Base-by-base conservation (phyloP, 2,888 invertebrate genomes). In the Eupithecia centaureata region DNA sequence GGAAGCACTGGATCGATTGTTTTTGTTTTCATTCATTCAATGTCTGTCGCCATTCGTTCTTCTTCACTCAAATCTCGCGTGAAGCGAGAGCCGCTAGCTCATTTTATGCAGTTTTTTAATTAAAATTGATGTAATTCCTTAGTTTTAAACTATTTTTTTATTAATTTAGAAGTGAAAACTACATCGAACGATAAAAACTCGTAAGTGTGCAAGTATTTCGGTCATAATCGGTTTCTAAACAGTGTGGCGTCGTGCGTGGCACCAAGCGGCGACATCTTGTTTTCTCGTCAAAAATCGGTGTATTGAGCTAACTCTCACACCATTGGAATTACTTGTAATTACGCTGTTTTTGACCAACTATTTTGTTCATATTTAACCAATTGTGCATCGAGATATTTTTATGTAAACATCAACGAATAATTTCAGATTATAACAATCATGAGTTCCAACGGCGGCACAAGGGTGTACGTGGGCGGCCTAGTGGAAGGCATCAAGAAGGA, bases 381-480 rank as follows among this genome's bases (percentile, higher is more conserved):
- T 52, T 28, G 59, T 56, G 27, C 33, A 15, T 33, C 12, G 5
- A 56, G 28, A 61, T 57, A 38, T 52, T n/a, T 30, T 58, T 63
- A 61, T 22, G 63, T 70, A 57, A 66, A 58, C 61, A 42, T 28
- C 33, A 42, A 52, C 65, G 59, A 56, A 63, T 76, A 73, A 78
- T 83, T 84, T 77, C 80, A 80, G 80, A 84, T 79, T 71, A 71
- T 58, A 67, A 56, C 79, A 84, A 83, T 80, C 84, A 93, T 92
- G 92, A 91, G 92, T 82, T 89, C 89, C 76, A 89, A 90, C 82
- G 92, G 96, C 82, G 92, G 96, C 82, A 97, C 97, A 79, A 95
- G 97, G 86, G 97, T 98, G 77, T 98, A 97, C 91, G 97, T 98
- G 83, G 98, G 98, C 80, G 98, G 97, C 83, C 95, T 98, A 78